These are phyloP conservation scores for Drosophila obscura DNA, from an alignment of 1,140 invertebrate species.

Conservation along the genomic window DNA sequence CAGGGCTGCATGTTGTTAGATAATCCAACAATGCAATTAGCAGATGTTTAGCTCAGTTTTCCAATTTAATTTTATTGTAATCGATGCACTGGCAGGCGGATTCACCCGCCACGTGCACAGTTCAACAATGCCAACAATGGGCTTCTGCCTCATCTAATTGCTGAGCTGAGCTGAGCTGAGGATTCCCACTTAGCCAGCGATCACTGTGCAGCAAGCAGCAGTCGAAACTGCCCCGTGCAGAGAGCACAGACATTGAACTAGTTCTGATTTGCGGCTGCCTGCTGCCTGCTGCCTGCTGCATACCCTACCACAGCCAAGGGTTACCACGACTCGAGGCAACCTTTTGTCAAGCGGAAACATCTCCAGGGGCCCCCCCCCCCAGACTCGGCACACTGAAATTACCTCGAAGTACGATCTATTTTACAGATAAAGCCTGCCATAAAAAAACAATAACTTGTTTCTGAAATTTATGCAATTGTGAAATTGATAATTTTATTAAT, in stretches of 20 bases:
- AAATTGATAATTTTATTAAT: no score
- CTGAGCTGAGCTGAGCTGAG: background rate
- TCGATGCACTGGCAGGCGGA: background rate
- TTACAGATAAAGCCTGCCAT: no score
- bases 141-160: background rate
- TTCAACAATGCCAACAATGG: background rate
- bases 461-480: no score
- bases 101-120: background rate
- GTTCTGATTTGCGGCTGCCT: slow-evolving; percentile 49
- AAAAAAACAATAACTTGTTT: no score
- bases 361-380: no score
- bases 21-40: slow-evolving; percentile 21
- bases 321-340: no score
- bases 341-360: background rate
- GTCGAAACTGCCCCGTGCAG: slow-evolving; percentile 17
- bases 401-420: no score
- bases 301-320: no score
- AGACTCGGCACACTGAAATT: no score
- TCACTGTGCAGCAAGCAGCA: slow-evolving; percentile 28
- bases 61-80: slow-evolving; percentile 11
- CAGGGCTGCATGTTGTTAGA: slow-evolving; percentile 7
- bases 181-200: background rate
- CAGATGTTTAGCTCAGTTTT: slow-evolving; percentile 15
- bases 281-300: slow-evolving; percentile 9
- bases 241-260: slow-evolving; percentile 62